Evolutionary conservation across 2,797 vertebrate genomes (phyloP).

Genomic region (Pristis pectinata): DNA sequence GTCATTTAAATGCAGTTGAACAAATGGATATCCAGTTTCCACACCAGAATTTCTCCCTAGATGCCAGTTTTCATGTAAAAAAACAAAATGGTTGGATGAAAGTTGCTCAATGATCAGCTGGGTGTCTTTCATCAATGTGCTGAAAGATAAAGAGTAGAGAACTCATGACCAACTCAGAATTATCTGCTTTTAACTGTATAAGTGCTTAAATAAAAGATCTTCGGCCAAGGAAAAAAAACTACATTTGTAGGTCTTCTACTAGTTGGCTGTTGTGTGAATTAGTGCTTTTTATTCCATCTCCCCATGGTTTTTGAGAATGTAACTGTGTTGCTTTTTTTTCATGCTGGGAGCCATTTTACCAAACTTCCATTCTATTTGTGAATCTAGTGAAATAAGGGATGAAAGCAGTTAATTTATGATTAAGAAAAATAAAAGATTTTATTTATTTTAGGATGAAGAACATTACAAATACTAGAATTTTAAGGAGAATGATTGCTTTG

Average conservation of each 20-base stretch:
- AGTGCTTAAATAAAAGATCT: background rate
- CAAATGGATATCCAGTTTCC: background rate
- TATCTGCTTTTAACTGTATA: background rate
- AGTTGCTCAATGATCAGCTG: background rate
- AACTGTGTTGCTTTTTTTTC: background rate
- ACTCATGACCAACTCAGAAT: background rate
- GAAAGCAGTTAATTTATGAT: background rate
- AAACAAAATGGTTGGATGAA: background rate
- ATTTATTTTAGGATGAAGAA: too few species aligned
- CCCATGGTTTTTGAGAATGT: background rate
- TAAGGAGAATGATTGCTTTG: background rate
- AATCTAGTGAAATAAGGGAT: background rate
- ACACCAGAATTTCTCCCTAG: background rate
- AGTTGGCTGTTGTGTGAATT: background rate
- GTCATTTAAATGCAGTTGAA: background rate
- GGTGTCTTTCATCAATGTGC: background rate
- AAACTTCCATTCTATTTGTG: background rate
- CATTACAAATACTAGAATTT: background rate
- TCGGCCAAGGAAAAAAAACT: background rate
- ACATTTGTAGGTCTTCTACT: background rate
- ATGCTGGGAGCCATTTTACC: background rate
- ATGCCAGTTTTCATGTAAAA: background rate
- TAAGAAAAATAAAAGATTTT: too few species aligned
- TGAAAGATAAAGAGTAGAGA: background rate
- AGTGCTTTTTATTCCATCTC: background rate